phyloP scores from a whole-genome alignment of 2,888 invertebrate species.

The Cactoblastis cactorum region DNA sequence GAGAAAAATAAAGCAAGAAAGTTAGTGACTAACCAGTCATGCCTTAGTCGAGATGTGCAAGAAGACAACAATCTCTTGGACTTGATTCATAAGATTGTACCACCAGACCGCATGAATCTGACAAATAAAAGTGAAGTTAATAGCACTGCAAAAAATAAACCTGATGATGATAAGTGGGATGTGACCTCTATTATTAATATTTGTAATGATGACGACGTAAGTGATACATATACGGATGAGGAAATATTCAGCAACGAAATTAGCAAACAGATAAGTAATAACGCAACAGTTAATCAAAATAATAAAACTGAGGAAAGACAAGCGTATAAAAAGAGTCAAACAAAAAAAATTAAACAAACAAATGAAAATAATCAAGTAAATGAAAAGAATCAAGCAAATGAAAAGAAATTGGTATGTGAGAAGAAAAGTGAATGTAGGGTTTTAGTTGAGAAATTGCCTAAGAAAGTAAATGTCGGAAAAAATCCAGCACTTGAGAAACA shows the following conservation, averaged over 20 bases:
- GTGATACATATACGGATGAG: conserved; percentile 69
- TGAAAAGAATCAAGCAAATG: conserved; percentile 22
- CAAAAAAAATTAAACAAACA: conserved; percentile 14
- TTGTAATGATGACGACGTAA: conserved; percentile 44
- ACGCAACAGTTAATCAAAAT: too few species aligned
- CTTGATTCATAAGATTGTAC: conserved; percentile 67
- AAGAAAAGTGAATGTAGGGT: conserved; percentile 21
- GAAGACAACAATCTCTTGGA: conserved; percentile 56
- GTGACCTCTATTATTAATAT: conserved; percentile 48
- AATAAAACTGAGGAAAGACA: conserved; percentile 21
- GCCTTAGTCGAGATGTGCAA: conserved; percentile 51
- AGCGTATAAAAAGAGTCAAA: not conserved
- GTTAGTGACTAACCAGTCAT: conserved; percentile 53
- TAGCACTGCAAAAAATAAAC: conserved; percentile 26
- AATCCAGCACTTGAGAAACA: not conserved
- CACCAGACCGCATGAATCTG: conserved; percentile 51
- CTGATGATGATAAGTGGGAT: conserved; percentile 49
- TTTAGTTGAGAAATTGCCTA: conserved; percentile 21
- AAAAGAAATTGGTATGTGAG: conserved; percentile 14
- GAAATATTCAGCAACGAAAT: conserved; percentile 43
- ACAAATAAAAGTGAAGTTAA: conserved; percentile 36
- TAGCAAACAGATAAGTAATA: not conserved
- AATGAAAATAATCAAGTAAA: not conserved
- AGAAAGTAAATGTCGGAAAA: not conserved
- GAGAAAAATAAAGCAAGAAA: conserved; percentile 62